A percentile compares a stretch with the other conserved stretches of the same genome.
phyloP scores from a whole-genome alignment of 2,888 invertebrate species.

The Hecatera dysodea region DNA sequence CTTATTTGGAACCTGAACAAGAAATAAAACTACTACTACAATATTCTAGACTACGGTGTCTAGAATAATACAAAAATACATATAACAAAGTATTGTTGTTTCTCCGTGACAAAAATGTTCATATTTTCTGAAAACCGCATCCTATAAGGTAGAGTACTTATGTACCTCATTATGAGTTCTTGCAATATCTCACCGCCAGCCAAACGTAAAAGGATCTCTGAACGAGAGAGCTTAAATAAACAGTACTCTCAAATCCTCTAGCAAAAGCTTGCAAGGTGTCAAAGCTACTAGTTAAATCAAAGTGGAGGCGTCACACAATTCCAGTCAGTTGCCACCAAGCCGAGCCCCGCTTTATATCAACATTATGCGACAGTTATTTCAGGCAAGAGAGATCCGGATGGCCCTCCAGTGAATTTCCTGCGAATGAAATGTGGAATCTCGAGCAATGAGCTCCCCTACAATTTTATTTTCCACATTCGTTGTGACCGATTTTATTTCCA shows the following conservation, averaged over 20 bases:
- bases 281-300: conserved; percentile 64
- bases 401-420: conserved; percentile 80
- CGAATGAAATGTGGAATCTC: conserved; percentile 78
- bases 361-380: conserved; percentile 87
- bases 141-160: conserved; percentile 3
- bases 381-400: conserved; percentile 79
- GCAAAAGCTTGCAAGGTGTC: conserved; percentile 58
- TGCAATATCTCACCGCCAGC: conserved; percentile 21
- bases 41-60: background rate
- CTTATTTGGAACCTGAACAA: background rate
- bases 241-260: conserved; percentile 49
- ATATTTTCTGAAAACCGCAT: conserved; percentile 27
- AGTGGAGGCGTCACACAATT: conserved; percentile 61
- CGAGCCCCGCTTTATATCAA: conserved; percentile 79
- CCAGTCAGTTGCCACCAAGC: conserved; percentile 71
- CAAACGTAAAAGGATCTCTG: conserved; percentile 37
- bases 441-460: conserved; percentile 49
- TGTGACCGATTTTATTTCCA: conserved; percentile 45
- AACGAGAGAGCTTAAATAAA: conserved; percentile 57
- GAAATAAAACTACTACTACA: conserved; percentile 8
- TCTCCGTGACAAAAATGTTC: conserved; percentile 31
- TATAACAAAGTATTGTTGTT: conserved; percentile 7
- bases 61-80: conserved; percentile 19
- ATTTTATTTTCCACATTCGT: conserved; percentile 53
- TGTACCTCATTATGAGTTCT: conserved; percentile 27